Evolutionary conservation across 2,888 invertebrate genomes (phyloP).

Genomic region (Encarsia formosa): DNA sequence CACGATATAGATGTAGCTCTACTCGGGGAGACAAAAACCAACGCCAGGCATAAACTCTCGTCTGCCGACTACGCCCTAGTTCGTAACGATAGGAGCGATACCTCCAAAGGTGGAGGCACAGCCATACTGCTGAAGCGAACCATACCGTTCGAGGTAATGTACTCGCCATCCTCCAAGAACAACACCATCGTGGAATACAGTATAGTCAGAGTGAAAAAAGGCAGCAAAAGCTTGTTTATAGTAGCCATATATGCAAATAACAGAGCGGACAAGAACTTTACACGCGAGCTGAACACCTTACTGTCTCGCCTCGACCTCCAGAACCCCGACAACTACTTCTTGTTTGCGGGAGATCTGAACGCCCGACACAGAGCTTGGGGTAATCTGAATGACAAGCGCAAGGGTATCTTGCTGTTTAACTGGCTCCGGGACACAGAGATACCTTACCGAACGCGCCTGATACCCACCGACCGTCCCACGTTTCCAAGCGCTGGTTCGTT

Average conservation of each 20-base stretch:
- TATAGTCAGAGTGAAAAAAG: conserved; percentile 4
- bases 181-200: background rate
- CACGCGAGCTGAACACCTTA: conserved; percentile 2
- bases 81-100: conserved; percentile 10
- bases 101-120: conserved; percentile 19
- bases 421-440: background rate
- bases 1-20: conserved; percentile 15
- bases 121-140: conserved; percentile 14
- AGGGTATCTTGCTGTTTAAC: conserved; percentile 6
- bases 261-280: background rate
- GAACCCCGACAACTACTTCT: conserved; percentile 9
- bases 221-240: conserved; percentile 8
- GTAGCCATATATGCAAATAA: conserved; percentile 21
- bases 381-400: conserved; percentile 2
- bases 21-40: conserved; percentile 24
- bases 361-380: conserved; percentile 16
- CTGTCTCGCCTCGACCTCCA: conserved; percentile 8
- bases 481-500: conserved; percentile 9
- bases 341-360: conserved; percentile 28
- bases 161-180: background rate
- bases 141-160: background rate
- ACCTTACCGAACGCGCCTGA: background rate
- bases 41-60: conserved; percentile 3
- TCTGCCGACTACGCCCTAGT: conserved; percentile 15
- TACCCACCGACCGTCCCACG: conserved; percentile 2